These are phyloP conservation scores for Subanguina moxae DNA, from an alignment of 1,140 invertebrate genomes.

Conservation along the genomic window DNA sequence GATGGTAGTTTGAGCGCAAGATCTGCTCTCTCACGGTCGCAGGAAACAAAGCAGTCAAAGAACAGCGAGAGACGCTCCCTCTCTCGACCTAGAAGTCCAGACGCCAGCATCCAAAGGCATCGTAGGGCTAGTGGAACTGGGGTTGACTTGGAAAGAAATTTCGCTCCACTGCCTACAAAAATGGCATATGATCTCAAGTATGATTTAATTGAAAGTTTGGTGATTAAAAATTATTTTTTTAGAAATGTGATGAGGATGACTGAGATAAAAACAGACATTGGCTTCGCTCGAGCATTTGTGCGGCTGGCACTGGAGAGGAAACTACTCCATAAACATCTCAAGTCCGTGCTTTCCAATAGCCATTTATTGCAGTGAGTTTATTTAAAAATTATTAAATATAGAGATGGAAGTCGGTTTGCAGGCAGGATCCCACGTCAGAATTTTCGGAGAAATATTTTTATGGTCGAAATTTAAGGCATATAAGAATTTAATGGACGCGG, in stretches of 20 bases:
- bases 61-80: conserved; percentile 44
- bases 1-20: conserved; percentile 4
- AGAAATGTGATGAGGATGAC: conserved; percentile 33
- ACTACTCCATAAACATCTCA: conserved; percentile 83
- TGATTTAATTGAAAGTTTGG: background rate
- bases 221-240: background rate
- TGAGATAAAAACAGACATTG: conserved; percentile 89
- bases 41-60: background rate
- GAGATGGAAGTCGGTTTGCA: background rate
- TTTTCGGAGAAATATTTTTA: too few relatives aligned
- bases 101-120: background rate
- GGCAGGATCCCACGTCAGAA: too few relatives aligned
- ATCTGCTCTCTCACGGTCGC: background rate
- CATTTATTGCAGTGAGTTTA: conserved; percentile 71
- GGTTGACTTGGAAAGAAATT: conserved; percentile 19
- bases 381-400: background rate
- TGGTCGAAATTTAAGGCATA: too few relatives aligned
- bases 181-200: conserved; percentile 57
- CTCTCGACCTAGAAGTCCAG: conserved; percentile 51
- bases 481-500: too few relatives aligned
- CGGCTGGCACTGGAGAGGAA: conserved; percentile 95
- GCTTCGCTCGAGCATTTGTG: conserved; percentile 92
- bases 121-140: background rate
- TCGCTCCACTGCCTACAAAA: conserved; percentile 51
- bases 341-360: conserved; percentile 78